Percentiles rank a stretch among this genome's conserved stretches.
Evolutionary conservation across 2,888 invertebrate genomes (phyloP).

Genomic region (Ophioninae sp.): DNA sequence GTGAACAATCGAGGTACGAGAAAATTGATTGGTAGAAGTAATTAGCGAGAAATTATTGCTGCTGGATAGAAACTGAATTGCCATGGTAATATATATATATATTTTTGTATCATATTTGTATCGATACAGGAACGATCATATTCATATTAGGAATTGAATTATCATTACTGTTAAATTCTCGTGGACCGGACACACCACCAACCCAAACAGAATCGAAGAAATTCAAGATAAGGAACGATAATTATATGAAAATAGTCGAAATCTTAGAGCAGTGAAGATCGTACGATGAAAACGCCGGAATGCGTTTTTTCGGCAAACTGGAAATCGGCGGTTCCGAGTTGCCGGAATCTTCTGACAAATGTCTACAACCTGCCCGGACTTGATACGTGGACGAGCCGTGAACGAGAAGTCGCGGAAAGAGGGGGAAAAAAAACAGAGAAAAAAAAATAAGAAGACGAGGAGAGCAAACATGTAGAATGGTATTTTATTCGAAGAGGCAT

Average conservation of each 20-base stretch:
- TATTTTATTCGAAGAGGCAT: constrained; percentile 41
- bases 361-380: constrained; percentile 8
- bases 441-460: not conserved
- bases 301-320: constrained; percentile 46
- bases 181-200: too few species aligned
- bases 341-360: constrained; percentile 25
- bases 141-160: too few species aligned
- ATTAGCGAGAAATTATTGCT: not conserved
- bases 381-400: constrained; percentile 37
- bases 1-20: too few species aligned
- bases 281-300: constrained; percentile 36
- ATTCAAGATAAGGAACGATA: not conserved
- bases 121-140: too few species aligned
- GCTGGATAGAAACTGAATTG: too few species aligned
- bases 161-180: too few species aligned
- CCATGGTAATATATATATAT: too few species aligned
- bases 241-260: not conserved
- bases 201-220: too few species aligned
- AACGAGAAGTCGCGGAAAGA: not conserved
- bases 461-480: constrained; percentile 32
- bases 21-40: not conserved
- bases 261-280: not conserved
- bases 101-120: too few species aligned
- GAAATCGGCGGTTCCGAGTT: constrained; percentile 46
- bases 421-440: not conserved